These are phyloP conservation scores for Aplocera efformata DNA, from an alignment of 2,888 invertebrate genomes.

Conservation along the genomic window DNA sequence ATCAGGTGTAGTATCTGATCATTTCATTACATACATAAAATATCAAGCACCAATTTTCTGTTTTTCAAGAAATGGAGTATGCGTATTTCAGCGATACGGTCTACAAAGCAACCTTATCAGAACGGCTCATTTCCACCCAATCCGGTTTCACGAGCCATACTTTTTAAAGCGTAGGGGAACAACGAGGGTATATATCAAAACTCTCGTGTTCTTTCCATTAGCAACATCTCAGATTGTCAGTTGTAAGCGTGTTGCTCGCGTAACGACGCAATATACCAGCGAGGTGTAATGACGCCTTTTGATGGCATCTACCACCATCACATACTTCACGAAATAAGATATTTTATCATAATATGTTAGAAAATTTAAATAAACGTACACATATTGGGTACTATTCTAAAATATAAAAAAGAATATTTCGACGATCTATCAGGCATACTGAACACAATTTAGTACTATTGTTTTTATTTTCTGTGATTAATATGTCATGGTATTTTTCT, in stretches of 20 bases:
- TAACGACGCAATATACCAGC: conserved; percentile 51
- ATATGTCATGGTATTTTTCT: no score
- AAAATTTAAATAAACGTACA: conserved; percentile 13
- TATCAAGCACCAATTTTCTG: no score
- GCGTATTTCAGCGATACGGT: conserved; percentile 21
- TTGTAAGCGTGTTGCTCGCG: conserved; percentile 53
- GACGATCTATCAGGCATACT: no score
- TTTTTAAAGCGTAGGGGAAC: conserved; percentile 55
- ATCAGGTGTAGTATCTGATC: no score
- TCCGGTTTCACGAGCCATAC: conserved; percentile 55
- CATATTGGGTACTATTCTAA: no score
- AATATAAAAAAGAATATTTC: no score
- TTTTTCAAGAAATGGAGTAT: no score
- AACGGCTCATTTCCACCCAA: conserved; percentile 67
- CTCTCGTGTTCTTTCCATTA: conserved; percentile 73
- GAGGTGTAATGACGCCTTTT: conserved; percentile 57
- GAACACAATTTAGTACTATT: no score
- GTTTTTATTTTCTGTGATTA: no score
- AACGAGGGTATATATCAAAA: conserved; percentile 69
- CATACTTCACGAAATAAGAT: conserved; percentile 64
- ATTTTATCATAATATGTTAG: conserved; percentile 34
- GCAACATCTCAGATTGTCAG: conserved; percentile 71
- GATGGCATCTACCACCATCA: conserved; percentile 48
- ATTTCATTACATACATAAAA: no score
- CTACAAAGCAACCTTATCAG: conserved; percentile 56